Conservation (phyloP, 2,113 vertebrate genomes). For the Galbula dea region DNA sequence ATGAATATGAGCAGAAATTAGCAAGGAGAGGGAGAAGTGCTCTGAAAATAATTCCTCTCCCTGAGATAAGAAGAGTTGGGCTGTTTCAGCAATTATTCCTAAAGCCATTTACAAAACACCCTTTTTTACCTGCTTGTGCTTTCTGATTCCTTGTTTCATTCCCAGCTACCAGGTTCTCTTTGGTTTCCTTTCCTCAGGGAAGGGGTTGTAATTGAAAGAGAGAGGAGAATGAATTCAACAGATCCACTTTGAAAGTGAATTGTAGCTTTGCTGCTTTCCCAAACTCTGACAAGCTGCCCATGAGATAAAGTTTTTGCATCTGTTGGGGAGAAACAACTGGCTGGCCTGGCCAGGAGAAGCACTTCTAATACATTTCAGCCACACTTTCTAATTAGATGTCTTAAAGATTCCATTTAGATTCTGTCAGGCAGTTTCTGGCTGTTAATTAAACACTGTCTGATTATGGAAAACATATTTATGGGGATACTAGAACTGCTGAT, state of each 20-base stretch:
- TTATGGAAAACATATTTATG: conserved; percentile 43
- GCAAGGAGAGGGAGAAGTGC: background rate
- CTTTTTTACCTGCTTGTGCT: background rate
- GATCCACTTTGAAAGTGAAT: background rate
- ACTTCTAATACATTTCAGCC: background rate
- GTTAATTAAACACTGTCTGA: conserved; percentile 47
- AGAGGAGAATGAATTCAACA: background rate
- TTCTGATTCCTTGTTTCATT: background rate
- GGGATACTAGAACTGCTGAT: conserved; percentile 14
- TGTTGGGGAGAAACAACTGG: background rate
- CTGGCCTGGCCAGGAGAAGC: background rate
- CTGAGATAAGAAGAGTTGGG: background rate
- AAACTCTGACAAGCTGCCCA: background rate
- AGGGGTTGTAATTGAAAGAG: background rate
- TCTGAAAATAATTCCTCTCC: background rate
- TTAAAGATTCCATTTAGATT: conserved; percentile 59
- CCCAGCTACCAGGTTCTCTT: background rate
- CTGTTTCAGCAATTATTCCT: conserved; percentile 15
- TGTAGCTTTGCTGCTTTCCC: background rate
- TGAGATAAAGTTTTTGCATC: conserved; percentile 8
- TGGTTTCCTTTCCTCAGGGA: background rate
- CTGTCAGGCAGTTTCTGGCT: conserved; percentile 32
- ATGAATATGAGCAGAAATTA: background rate
- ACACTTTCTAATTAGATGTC: conserved; percentile 14
- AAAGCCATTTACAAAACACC: background rate